Evolutionary conservation across 2,113 vertebrate species (phyloP), one percentile per base, ranked within the genome.

Genomic region (Gambusia holbrooki): DNA sequence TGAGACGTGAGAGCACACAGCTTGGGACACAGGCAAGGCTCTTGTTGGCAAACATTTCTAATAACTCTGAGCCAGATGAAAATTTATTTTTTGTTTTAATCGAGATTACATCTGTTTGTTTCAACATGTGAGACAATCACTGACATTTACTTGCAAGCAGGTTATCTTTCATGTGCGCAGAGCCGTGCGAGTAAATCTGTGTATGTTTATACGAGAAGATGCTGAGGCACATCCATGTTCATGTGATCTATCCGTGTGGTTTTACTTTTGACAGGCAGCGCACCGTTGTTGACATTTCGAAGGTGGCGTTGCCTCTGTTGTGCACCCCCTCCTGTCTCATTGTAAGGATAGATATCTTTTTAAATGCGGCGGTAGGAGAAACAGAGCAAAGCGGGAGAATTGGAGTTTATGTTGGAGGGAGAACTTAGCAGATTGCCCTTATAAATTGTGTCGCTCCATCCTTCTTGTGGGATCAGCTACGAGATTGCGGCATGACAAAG

Each of bases 261-360:
- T 82, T 86, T 61, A 58, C 77, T 82, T 86, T 64, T 19, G 79
- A 90, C 76, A 71, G 80, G 76, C 62, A 80, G 76, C 80, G 66
- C 69, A 61, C 64, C 14, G n/a, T 60, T 61, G 40, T 80, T 76
- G 64, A 62, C 67, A 6, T 51, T 70, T 68, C 78, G 35, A 42
- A 45, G 80, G 84, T 75, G 85, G 76, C 66, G 40, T 62, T 14
- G 51, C 54, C 33, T 82, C 73, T 69, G 63, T 79, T 64, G 15
- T 61, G 69, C 66, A 45, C 64, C 51, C 66, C 12, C 73, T 63
- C 77, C 77, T 73, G 79, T 85, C 71, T 86, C 74, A 74, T 69
- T 79, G 37, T 71, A 62, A 69, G 73, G 79, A 89, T 81, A 71
- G 66, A 88, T 85, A 77, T 79, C 62, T 89, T 88, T 87, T 84